These are phyloP conservation scores for Chauna torquata DNA, from an alignment of 2,113 vertebrate genomes.

Conservation along the genomic window DNA sequence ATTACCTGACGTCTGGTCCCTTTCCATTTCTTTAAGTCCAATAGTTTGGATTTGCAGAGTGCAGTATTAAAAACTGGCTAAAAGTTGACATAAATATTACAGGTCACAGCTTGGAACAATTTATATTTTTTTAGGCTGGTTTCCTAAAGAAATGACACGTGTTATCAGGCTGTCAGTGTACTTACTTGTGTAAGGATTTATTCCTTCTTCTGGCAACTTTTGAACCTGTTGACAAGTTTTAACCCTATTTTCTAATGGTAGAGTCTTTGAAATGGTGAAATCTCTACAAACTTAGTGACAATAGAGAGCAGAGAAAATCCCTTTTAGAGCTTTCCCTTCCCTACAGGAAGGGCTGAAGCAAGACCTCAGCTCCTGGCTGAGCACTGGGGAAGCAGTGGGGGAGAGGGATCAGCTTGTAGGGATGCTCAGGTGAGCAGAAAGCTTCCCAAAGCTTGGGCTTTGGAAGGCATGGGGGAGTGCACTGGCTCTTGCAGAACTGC, in stretches of 20 bases:
- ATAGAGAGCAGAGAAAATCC: neutral
- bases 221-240: neutral
- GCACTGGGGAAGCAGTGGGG: neutral
- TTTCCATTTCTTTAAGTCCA: neutral
- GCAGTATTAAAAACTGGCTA: neutral
- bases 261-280: neutral
- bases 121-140: neutral
- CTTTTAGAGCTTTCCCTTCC: neutral
- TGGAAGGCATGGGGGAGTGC: neutral
- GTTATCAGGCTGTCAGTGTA: neutral
- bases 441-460: neutral
- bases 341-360: neutral
- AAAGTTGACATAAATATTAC: neutral
- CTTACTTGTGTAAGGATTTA: rapidly evolving
- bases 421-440: neutral
- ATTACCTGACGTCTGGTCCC: neutral
- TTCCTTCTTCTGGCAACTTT: neutral
- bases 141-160: neutral
- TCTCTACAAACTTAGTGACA: neutral
- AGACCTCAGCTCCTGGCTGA: neutral
- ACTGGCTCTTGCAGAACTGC: neutral
- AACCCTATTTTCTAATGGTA: neutral
- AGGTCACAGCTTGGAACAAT: neutral
- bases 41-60: neutral
- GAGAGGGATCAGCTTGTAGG: rapidly evolving